phyloP scores from a whole-genome alignment of 2,888 invertebrate genomes.

The Oscheius sp. region DNA sequence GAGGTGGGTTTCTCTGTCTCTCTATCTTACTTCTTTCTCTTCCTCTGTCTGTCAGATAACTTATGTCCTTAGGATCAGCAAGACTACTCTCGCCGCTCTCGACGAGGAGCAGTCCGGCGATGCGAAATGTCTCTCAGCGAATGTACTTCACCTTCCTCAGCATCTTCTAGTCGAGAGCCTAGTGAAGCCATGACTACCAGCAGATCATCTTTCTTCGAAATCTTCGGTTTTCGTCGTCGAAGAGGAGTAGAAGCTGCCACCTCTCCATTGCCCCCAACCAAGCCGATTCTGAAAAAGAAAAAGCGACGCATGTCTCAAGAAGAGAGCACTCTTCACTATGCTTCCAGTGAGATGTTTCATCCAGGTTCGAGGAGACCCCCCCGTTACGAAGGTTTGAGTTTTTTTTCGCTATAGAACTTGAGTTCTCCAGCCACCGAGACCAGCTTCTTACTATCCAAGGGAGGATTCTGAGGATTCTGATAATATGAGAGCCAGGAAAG shows the following conservation, averaged over 20 bases:
- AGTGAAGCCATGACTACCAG: slow-evolving; percentile 68
- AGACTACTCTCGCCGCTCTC: slow-evolving; percentile 15
- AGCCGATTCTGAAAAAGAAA: slow-evolving; percentile 34
- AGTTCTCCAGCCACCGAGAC: slow-evolving; percentile 42
- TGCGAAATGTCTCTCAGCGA: slow-evolving; percentile 51
- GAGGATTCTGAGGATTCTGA: slow-evolving; percentile 58
- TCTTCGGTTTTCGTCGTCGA: slow-evolving; percentile 56
- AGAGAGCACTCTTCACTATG: slow-evolving; percentile 23
- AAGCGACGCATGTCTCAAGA: slow-evolving; percentile 32
- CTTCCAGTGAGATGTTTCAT: slow-evolving; percentile 14
- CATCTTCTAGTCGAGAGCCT: slow-evolving; percentile 68
- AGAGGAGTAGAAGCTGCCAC: slow-evolving; percentile 5
- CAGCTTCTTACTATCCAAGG: slow-evolving; percentile 51
- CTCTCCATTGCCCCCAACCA: slow-evolving; percentile 25
- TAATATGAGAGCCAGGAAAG: slow-evolving; percentile 45
- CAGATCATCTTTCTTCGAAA: slow-evolving; percentile 68
- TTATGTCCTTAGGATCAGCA: slow-evolving; percentile 24
- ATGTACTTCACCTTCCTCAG: slow-evolving; percentile 69
- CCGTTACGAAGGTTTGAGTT: neutral
- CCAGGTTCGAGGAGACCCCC: slow-evolving; percentile 33
- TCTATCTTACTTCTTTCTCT: neutral
- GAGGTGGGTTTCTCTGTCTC: slow-evolving; percentile 23
- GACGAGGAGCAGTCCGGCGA: slow-evolving; percentile 43
- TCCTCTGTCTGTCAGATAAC: neutral
- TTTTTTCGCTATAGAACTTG: neutral